Conservation (phyloP, 2,888 invertebrate genomes). For the Drosophila conformis region DNA sequence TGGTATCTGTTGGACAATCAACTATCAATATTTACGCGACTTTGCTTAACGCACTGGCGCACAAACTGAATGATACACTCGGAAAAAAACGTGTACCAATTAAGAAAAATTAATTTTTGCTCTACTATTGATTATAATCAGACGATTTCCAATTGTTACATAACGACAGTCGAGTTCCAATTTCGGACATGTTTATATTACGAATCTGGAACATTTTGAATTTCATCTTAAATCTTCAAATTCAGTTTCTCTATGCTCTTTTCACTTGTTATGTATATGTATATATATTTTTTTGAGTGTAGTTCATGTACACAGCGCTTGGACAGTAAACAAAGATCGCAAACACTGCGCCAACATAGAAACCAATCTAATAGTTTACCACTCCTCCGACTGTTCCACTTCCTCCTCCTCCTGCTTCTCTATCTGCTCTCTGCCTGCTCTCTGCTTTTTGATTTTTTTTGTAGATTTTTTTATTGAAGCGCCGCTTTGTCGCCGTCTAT, state of each 20-base stretch:
- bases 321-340: slow-evolving; percentile 40
- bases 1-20: slow-evolving; percentile 21
- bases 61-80: slow-evolving; percentile 24
- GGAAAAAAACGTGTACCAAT: background rate
- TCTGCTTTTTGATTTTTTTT: slow-evolving; percentile 4
- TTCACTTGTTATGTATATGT: background rate
- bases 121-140: background rate
- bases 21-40: slow-evolving; percentile 37
- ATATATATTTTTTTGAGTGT: slow-evolving; percentile 5
- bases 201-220: background rate
- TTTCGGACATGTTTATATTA: background rate
- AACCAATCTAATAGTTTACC: slow-evolving; percentile 2
- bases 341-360: slow-evolving; percentile 25
- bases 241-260: background rate
- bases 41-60: slow-evolving; percentile 31
- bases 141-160: background rate
- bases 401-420: background rate
- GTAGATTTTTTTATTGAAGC: slow-evolving; percentile 37
- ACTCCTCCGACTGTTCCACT: slow-evolving; percentile 1
- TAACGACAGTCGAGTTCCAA: background rate
- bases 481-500: slow-evolving; percentile 36
- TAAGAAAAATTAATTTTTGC: background rate
- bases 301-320: slow-evolving; percentile 1
- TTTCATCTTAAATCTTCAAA: background rate
- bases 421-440: background rate